Base-by-base conservation (phyloP, 2,113 vertebrate species). In the Antechinus flavipes region DNA sequence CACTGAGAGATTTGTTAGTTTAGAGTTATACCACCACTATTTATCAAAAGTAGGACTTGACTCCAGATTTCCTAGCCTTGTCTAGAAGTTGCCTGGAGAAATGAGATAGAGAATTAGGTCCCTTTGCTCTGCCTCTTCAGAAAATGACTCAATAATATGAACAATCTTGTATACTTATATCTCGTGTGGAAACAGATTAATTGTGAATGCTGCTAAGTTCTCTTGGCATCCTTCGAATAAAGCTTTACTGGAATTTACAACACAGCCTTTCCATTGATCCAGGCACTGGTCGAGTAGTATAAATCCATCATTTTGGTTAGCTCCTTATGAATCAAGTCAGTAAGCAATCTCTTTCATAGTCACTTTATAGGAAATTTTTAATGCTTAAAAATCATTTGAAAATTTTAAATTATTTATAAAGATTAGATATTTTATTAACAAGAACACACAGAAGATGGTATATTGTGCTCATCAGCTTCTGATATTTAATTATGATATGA, bases 361-460 rank as follows among this genome's bases (percentile, higher is more conserved):
- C 58, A 55, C 2, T 89, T 92, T 42, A 61, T 35, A 14, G 30
- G 8, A 89, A 9, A 30, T 50, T 23, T 54, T n/a, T 54, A 91
- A 25, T 89, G 54, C 49, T 93, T 89, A 54, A 54, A 89, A 94
- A 91, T 27, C 49, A 91, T 35, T 95, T 94, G 54, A 61, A 16
- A 55, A 55, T 10, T 52, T 52, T 55, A 23, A 55, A 55, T 19
- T 55, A 23, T 55, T 55, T 54, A 23, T 24, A 55, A 49, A 23
- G 0, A 6, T 55, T 35, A 68, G 61, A 35, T 68, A 68, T 68
- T 68, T 68, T 68, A 35, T 68, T 35, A 68, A 35, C 35, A 61
- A 61, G 58, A 61, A 10, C 27, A 27, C 10, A 61, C 11, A 35
- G 30, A 35, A 12, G 30, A 68, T 68, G 61, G 0, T 68, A 14